Base-by-base conservation (phyloP, 2,113 vertebrate genomes). In the Trichomycterus rosablanca region DNA sequence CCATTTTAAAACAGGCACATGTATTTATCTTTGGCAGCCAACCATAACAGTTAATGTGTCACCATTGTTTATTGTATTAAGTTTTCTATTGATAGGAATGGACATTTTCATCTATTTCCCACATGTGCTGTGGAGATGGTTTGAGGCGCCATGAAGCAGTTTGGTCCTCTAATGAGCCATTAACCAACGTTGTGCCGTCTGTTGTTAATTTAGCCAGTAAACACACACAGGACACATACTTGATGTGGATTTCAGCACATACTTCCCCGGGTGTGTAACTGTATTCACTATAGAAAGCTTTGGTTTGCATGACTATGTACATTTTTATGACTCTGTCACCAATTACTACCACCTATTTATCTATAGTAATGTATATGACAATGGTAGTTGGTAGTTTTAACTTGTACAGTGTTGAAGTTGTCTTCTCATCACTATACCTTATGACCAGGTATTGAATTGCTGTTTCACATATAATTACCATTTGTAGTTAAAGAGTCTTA, bases 201-300 rank as follows among this genome's bases (percentile, higher is more conserved):
- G 84, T 70, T 84, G 63, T 65, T 81, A 77, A 84, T 84, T 78
- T 80, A 64, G 62, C 59, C 61, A 46, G 74, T 83, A 78, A 78
- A 78, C 68, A 69, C 70, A 73, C 66, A 70, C 73, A 73, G 78
- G 78, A 84, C 75, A 74, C 80, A 74, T 73, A 76, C 67, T 85
- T 69, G 62, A 73, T 70, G 80, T 83, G 77, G 68, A 73, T 75
- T 2, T 9, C 14, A 73, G 70, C 20, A 57, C 78, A 83, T 84
- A 77, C 61, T 81, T 84, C 67, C 76, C 67, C 73, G 68, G 75
- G 71, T 80, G 73, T 83, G 79, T 84, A 81, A 80, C 74, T 30
- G 44, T 67, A 22, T 65, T 74, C 18, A 53, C 26, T 14, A 51
- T 69, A 37, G 24, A 32, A 59, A 68, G 52, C 16, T 61, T 39